Conservation (phyloP, 2,888 invertebrate species). For the Synergus laeviventris region DNA sequence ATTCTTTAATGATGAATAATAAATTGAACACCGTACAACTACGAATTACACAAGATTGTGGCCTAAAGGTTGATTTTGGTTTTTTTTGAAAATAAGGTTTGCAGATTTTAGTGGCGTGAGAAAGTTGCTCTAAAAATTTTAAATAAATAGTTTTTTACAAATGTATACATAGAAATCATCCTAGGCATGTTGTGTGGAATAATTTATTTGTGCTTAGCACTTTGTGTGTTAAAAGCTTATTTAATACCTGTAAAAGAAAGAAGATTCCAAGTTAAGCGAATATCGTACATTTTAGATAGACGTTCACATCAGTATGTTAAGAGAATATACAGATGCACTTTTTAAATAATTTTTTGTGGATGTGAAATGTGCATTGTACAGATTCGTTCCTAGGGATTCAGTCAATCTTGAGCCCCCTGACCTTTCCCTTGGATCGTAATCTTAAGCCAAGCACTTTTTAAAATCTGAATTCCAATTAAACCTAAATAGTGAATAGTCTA, state of each 20-base stretch:
- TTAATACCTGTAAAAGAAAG: slow-evolving; percentile 25
- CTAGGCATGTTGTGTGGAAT: not conserved
- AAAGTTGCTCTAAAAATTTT: not conserved
- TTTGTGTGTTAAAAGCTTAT: slow-evolving; percentile 1
- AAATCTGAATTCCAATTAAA: slow-evolving; percentile 42
- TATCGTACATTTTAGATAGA: slow-evolving; percentile 38
- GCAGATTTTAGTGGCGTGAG: not conserved
- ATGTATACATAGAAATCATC: slow-evolving; percentile 14
- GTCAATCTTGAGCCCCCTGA: slow-evolving; percentile 70
- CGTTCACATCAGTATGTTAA: slow-evolving; percentile 15
- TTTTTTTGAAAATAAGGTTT: not conserved
- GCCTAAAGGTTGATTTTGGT: not conserved
- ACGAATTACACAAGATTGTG: not conserved
- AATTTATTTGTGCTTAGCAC: not conserved
- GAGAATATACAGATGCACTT: not conserved
- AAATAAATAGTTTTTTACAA: slow-evolving; percentile 14
- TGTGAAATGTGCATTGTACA: slow-evolving; percentile 44
- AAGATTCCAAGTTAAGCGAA: slow-evolving; percentile 17
- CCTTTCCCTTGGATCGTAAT: slow-evolving; percentile 64
- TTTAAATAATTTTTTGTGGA: slow-evolving; percentile 32
- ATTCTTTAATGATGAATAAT: slow-evolving; percentile 12
- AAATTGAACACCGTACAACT: slow-evolving; percentile 25
- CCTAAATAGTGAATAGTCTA: slow-evolving; percentile 3
- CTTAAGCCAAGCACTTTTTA: slow-evolving; percentile 2
- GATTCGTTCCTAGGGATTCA: slow-evolving; percentile 63